Evolutionary conservation across 2,113 vertebrate species (phyloP), one percentile per base, ranked within the genome.

Genomic region (Lipotes vexillifer): DNA sequence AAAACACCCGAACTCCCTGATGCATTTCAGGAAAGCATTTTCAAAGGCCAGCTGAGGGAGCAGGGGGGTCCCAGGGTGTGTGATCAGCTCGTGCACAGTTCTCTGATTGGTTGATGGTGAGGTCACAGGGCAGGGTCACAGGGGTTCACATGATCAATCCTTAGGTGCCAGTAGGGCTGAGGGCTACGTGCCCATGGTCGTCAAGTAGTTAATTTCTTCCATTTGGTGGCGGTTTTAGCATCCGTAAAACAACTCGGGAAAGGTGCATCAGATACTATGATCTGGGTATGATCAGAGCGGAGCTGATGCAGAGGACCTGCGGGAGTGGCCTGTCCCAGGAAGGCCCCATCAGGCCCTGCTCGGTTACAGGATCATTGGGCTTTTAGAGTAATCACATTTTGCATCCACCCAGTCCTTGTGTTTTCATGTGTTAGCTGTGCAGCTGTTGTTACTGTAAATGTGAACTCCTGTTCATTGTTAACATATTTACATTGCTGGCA

Each of bases 391-490:
- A 21, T 18, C n/a, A 61, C 20, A 20, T 33, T 81, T 52, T 13
- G 20, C 12, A 44, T 20, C 33, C 38, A 6, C 3, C 57, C 0
- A 2, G 12, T 27, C 6, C 12, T 7, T 8, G 29, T 44, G 49
- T 61, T 63, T 59, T 20, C 66, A 65, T 4, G 57, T 7, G 9
- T 74, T 36, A 29, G 44, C 9, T 13, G 38, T 38, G 38, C 29
- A 6, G 14, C 18, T 6, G 5, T 38, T 5, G 38, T 25, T 5
- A 15, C 27, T 20, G 33, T 10, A 63, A 72, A 3, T 15, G 6
- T 8, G 1, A 13, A 52, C 33, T 1, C 18, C 12, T 12, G 9
- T 2, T 3, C 49, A 27, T 0, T 12, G 63, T 5, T 6, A 5
- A 31, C 10, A 1, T 18, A 3, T 3, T 33, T 10, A 33, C 61